Evolutionary conservation across 2,113 vertebrate species (phyloP).

Genomic region (Neolamprologus cancellatus): DNA sequence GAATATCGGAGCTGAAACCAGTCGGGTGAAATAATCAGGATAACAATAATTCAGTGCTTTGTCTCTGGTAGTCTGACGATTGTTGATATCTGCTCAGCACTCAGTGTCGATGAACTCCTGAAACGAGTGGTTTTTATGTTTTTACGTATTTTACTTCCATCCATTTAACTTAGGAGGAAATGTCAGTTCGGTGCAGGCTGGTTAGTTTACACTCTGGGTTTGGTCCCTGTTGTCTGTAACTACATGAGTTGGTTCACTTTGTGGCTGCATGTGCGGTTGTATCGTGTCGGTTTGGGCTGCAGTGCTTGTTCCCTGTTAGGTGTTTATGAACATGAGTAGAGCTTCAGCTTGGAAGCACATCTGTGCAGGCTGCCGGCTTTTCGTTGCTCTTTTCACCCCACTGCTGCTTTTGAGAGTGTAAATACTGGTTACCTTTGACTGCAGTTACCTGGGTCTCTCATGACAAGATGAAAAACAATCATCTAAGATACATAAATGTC

Average conservation of each 20-base stretch:
- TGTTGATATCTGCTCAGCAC: background rate
- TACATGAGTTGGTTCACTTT: background rate
- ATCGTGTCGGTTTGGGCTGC: background rate
- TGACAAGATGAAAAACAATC: background rate
- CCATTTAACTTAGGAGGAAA: background rate
- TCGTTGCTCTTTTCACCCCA: background rate
- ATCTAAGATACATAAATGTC: background rate
- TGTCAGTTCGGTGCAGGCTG: background rate
- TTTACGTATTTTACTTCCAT: background rate
- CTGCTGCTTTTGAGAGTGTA: background rate
- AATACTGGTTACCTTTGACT: background rate
- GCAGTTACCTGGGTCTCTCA: rapidly evolving
- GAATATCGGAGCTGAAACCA: background rate
- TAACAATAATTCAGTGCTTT: background rate
- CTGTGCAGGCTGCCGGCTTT: background rate
- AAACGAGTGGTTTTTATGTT: background rate
- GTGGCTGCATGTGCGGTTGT: background rate
- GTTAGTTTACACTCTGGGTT: background rate
- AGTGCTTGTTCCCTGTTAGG: background rate
- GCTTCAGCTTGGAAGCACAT: background rate
- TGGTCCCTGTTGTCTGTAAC: background rate
- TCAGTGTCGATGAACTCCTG: rapidly evolving
- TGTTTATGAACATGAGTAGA: background rate
- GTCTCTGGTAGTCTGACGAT: background rate
- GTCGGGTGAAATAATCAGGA: background rate